Base-by-base conservation (phyloP, 2,888 invertebrate species). In the Chironomus riparius region DNA sequence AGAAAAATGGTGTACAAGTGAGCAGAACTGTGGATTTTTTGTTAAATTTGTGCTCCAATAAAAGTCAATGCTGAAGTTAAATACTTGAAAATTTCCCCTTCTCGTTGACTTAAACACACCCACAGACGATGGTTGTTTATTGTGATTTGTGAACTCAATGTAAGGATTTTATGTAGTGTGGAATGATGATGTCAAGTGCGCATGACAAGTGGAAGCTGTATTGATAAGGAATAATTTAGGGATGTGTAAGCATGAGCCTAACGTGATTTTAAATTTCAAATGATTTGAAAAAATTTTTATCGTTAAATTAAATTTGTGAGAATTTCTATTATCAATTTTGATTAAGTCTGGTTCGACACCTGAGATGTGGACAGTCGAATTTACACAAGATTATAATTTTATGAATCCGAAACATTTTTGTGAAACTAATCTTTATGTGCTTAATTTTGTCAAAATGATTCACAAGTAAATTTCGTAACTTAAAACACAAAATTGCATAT, bases 1-100 rank as follows among this genome's bases (percentile, higher is more conserved):
- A 71, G 38, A 48, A 72, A 72, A 62, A 72, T 72, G 72, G 72
- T 50, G 18, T 24, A 22, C 70, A 38, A 62, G 50, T 13, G 70
- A 50, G 72, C 62, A 15, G 72, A 72, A 48, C 61, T n/a, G 38
- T 24, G 24, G 61, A 61, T 15, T 61, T 15, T 24, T 56, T 15
- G 70, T 50, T 24, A 70, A 38, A 24, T 22, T 70, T 70, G 56
- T 72, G 62, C 72, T 72, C 72, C 72, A 72, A 72, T 72, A 50
- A 62, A 72, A 72, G 10, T 28, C 48, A 71, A 13, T 71, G 48
- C 28, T 21, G 21, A 50, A 28, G 28, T 24, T 62, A 72, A 72
- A 22, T 61, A 62, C 12, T 50, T 68, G 13, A 38, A 38, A n/a
- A 68, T 72, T 72, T 62, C 72, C 72, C 72, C 62, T 62, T 18